phyloP scores from a whole-genome alignment of 64 coral and sea anemone species.

The Actinia equina region DNA sequence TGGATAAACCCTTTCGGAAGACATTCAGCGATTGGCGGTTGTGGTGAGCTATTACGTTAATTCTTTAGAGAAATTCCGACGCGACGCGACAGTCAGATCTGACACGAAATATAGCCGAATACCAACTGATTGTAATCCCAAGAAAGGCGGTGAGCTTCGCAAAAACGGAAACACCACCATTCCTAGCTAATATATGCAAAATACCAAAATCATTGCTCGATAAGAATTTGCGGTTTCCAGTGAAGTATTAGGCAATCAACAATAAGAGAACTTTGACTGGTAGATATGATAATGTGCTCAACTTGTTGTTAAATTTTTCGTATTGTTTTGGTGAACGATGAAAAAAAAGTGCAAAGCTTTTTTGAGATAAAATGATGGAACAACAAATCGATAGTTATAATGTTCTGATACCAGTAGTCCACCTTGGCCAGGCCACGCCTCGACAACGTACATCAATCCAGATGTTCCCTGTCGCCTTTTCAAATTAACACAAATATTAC shows the following conservation, averaged over 20 bases:
- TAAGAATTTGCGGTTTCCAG: not conserved
- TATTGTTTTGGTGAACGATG: not conserved
- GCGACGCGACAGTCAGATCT: not conserved
- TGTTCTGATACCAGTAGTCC: not conserved
- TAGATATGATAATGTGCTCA: not conserved
- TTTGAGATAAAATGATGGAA: not conserved
- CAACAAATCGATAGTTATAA: not conserved
- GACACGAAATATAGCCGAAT: conserved; percentile 1
- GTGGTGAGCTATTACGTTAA: conserved; percentile 13
- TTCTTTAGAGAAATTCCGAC: conserved; percentile 14
- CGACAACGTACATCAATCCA: not conserved
- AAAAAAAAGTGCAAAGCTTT: not conserved
- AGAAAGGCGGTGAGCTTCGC: not conserved
- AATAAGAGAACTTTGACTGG: not conserved
- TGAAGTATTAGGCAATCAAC: conserved; percentile 5
- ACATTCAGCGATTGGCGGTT: conserved; percentile 15
- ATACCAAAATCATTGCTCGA: not conserved
- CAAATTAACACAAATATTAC: conserved; percentile 4
- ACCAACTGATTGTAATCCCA: not conserved
- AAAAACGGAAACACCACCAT: not conserved
- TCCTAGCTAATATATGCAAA: not conserved
- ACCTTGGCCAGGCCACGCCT: not conserved
- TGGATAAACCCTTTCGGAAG: conserved; percentile 20
- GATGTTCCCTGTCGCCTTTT: not conserved
- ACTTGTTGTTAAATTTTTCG: not conserved